Evolutionary conservation across 2,888 invertebrate genomes (phyloP).

Genomic region (Fabriciana adippe): DNA sequence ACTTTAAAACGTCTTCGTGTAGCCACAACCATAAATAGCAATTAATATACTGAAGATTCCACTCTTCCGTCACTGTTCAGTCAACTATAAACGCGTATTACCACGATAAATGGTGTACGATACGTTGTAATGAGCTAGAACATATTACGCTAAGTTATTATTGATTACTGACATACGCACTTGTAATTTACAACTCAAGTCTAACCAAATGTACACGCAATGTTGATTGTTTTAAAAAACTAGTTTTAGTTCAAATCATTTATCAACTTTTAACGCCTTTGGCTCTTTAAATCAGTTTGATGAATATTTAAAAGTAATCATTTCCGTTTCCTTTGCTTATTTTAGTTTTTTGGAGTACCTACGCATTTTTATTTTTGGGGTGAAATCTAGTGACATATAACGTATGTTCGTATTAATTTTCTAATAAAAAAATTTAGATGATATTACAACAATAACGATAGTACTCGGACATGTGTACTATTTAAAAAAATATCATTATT

Average conservation of each 20-base stretch:
- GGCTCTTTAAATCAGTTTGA: not conserved
- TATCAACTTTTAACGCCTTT: slow-evolving; percentile 11
- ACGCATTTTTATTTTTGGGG: too few species aligned
- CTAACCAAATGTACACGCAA: slow-evolving; percentile 8
- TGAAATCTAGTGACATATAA: too few species aligned
- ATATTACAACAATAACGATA: too few species aligned
- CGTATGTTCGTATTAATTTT: too few species aligned
- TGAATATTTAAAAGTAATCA: too few species aligned
- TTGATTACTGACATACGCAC: slow-evolving; percentile 29
- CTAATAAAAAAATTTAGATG: too few species aligned
- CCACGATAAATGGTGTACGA: slow-evolving; percentile 29
- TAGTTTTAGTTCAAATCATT: slow-evolving; percentile 17
- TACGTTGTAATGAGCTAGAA: slow-evolving; percentile 11
- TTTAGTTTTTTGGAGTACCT: too few species aligned
- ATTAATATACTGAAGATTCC: slow-evolving; percentile 12
- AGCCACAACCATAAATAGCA: not conserved
- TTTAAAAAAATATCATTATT: too few species aligned
- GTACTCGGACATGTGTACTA: too few species aligned
- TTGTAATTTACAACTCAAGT: slow-evolving; percentile 1
- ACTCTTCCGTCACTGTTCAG: slow-evolving; percentile 17
- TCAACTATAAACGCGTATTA: slow-evolving; percentile 22
- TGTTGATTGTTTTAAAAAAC: slow-evolving; percentile 26
- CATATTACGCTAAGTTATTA: slow-evolving; percentile 12
- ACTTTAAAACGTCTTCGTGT: not conserved
- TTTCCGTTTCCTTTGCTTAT: too few species aligned